Base-by-base conservation (phyloP, 2,797 vertebrate species). In the Cygnus olor region DNA sequence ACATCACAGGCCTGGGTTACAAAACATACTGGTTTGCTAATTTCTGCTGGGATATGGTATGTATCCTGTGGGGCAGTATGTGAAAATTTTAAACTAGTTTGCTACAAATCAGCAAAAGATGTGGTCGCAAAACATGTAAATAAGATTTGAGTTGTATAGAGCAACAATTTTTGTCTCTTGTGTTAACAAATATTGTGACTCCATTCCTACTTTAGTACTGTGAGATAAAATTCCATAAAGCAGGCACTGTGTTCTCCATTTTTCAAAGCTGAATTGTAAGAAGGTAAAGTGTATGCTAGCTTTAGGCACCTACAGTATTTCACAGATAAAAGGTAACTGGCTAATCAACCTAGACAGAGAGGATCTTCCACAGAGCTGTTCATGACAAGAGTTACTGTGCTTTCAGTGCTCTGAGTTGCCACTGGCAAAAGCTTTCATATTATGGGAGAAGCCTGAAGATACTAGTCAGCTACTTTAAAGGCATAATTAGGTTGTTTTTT, bases 31-130 rank as follows among this genome's bases (percentile, higher is more conserved):
- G 98, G 98, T 14, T 97, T 77, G 85, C 94, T 24, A 96, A 97
- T 84, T 98, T 98, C 95, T 90, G 95, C 19, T 97, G 60, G 74
- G 98, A 98, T 82, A 97, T 98, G 98, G 98, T 98, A 97, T 6
- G 98, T 96, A 58, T 30, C 83, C 42, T 17, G 84, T 66, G 54
- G 10, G 56, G 3, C 53, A 93, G 24, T 30, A 10, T 6, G 6
- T 19, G 18, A 14, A 13, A 20, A 32, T 47, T 72, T 87, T 63
- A 70, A 45, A 21, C 8, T 57, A 19, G 10, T 44, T 90, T 76
- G 9, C 15, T 18, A 6, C 36, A 71, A 80, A 61, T 14, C 8
- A 85, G 12, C 8, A 66, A 81, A 76, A 93, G 21, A 54, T 56
- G 40, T 1, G 6, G 19, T 71, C 24, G 38, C 17, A 73, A 65